Base-by-base conservation (phyloP, 2,113 vertebrate species). In the Macrotis lagotis region DNA sequence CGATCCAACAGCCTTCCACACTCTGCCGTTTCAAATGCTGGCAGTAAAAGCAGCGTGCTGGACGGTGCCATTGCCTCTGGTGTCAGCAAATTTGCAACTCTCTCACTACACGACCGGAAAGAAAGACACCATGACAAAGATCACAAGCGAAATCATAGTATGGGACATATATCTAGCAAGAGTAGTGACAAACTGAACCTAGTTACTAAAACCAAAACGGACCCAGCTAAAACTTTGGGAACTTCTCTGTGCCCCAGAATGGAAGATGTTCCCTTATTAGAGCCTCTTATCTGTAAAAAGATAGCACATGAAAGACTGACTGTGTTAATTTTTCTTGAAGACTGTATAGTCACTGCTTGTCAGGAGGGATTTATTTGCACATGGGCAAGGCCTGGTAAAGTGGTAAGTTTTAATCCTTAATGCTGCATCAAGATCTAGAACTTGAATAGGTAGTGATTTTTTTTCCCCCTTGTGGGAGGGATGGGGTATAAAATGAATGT, bases 321-420 rank as follows among this genome's bases (percentile, higher is more conserved):
- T 96, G 99, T 99, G 98, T 98, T 99, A 97, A 99, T 99, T 98
- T 99, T 99, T 98, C 99, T 99, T 95, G 99, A 99, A 99, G 99
- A 99, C 99, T 99, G 99, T 99, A 99, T 99, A 99, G 99, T 99
- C 99, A 99, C 99, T 98, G 99, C 99, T 98, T 99, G 99, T 99
- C 99, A 99, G 99, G 99, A 99, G 98, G 99, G 99, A 97, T 99
- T 99, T 99, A 99, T 99, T 99, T 99, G 99, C 99, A 99, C 99
- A 98, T 99, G 99, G 99, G 99, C 99, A 98, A 99, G 99, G 99
- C 99, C 99, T 96, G 99, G 99, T 98, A 99, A 99, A 99, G 99
- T 99, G 99, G 99, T 99, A 99, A 99, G 99, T 99, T 99, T 99
- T 98, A 99, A 99, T 74, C 99, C 99, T 99, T 99, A 98, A 99